Base-by-base conservation (phyloP, 2,113 vertebrate genomes). In the Eurypyga helias region DNA sequence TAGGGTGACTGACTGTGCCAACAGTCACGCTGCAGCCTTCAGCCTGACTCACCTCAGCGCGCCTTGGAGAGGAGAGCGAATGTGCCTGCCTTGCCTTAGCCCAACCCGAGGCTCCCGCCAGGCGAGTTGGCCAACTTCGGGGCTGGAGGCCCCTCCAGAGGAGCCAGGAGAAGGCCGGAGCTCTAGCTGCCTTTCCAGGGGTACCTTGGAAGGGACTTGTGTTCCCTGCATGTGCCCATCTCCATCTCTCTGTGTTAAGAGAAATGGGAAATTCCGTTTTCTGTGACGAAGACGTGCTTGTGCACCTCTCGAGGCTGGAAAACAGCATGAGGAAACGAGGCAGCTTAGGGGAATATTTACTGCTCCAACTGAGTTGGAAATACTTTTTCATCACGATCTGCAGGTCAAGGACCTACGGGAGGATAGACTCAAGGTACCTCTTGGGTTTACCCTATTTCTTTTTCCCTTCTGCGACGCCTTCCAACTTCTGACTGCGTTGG, bases 281-380 rank as follows among this genome's bases (percentile, higher is more conserved):
- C 38, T 28, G 43, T 24, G 64, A 26, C 12, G 34, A 25, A 61
- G 60, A 10, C 48, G 54, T 52, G 23, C n/a, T 36, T 15, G 21
- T 43, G 31, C 1, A 1, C 15, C 13, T n/a, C 46, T 60, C 10
- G 2, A 9, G 51, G 71, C 70, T 90, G 79, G 57, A 76, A 70
- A 93, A 17, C 28, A 41, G 17, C 52, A 25, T 38, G 43, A 57
- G 18, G 41, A 41, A 41, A 41, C 41, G n/a, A n/a, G n/a, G 3
- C 29, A 28, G 16, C 76, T 81, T 45, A 7, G 83, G 83, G 77
- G 87, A 91, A 28, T 70, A 65, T 24, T 72, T 77, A 66, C 62
- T 6, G 2, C 76, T 85, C 58, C 38, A 38, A 0, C 29, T 12
- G 72, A 84, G 55, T 41, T 0, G 0, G 60, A 83, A 81, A 71